Evolutionary conservation across 2,113 vertebrate species (phyloP).

Genomic region (Toxostoma redivivum): DNA sequence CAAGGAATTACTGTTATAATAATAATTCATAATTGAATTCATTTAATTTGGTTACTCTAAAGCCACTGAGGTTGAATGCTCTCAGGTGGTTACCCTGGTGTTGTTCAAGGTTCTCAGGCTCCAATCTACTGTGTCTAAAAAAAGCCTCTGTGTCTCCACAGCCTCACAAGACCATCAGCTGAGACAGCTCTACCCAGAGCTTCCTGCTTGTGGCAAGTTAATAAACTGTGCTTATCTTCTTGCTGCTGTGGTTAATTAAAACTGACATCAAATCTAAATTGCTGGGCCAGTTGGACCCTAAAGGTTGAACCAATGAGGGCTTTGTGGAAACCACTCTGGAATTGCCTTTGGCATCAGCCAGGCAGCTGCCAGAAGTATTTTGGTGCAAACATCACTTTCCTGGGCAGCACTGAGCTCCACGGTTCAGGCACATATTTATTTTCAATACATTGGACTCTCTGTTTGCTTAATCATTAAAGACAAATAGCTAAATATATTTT

Average conservation of each 20-base stretch:
- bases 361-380: background rate
- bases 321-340: background rate
- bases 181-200: background rate
- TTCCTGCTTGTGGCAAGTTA: background rate
- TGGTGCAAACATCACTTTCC: background rate
- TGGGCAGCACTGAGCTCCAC: background rate
- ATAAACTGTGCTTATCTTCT: background rate
- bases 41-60: background rate
- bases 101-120: background rate
- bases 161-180: background rate
- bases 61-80: background rate
- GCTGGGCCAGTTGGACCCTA: background rate
- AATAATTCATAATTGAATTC: background rate
- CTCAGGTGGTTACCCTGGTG: background rate
- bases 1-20: background rate
- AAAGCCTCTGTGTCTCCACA: background rate
- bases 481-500: constrained; percentile 10
- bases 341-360: background rate
- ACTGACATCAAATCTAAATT: background rate
- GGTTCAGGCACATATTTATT: background rate
- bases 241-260: constrained; percentile 7
- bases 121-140: background rate
- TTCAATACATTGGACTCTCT: background rate
- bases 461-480: constrained; percentile 30
- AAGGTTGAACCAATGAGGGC: background rate